Conservation (phyloP, 2,888 invertebrate species). For the Mesochorus sp. region DNA sequence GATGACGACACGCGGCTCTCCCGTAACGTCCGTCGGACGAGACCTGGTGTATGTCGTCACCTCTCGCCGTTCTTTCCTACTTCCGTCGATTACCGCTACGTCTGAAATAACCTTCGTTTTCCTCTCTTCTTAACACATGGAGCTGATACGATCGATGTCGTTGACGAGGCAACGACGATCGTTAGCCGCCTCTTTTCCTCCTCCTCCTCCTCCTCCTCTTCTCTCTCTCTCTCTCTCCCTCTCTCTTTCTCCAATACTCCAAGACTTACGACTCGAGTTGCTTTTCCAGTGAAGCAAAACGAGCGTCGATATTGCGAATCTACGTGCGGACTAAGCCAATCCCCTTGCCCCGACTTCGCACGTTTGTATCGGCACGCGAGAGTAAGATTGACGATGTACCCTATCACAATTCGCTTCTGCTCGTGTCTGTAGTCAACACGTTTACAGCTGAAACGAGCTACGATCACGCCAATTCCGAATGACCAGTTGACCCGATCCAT, state of each 20-base stretch:
- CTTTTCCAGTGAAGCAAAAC: constrained; percentile 2
- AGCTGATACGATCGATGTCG: constrained; percentile 25
- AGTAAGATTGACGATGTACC: constrained; percentile 56
- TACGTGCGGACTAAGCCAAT: constrained; percentile 27
- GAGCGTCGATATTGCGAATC: constrained; percentile 36
- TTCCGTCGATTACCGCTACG: constrained; percentile 34
- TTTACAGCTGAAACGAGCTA: constrained; percentile 32
- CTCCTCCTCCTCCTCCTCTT: background rate
- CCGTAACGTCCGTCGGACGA: background rate
- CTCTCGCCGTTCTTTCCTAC: constrained; percentile 11
- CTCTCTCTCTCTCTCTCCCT: background rate
- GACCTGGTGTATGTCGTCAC: constrained; percentile 24
- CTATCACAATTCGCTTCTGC: background rate
- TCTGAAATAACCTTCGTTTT: constrained; percentile 2
- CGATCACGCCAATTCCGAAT: constrained; percentile 47
- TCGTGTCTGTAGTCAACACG: background rate
- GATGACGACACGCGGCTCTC: background rate
- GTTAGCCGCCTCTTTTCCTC: constrained; percentile 32
- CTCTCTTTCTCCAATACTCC: background rate
- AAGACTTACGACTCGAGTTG: background rate
- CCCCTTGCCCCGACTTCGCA: constrained; percentile 28
- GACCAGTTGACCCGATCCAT: constrained; percentile 26
- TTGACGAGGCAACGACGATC: constrained; percentile 27
- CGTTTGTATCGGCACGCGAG: constrained; percentile 52
- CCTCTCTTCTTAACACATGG: background rate